Evolutionary conservation across 2,888 invertebrate species (phyloP).

Genomic region (Nymphalis polychloros): DNA sequence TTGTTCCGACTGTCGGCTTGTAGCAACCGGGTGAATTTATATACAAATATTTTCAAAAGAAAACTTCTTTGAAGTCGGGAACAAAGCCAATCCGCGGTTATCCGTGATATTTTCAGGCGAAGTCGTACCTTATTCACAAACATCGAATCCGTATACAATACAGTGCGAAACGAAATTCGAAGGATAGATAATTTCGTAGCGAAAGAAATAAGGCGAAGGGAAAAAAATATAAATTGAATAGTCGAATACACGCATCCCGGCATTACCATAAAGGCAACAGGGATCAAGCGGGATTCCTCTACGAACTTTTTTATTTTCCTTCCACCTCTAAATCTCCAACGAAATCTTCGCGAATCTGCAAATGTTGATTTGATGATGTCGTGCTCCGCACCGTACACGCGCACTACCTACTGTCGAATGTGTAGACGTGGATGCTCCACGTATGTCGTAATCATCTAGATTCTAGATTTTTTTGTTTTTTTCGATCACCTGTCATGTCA

Average conservation of each 20-base stretch:
- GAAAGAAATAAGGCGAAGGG: constrained; percentile 79
- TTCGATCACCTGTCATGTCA: constrained; percentile 8
- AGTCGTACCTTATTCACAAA: constrained; percentile 80
- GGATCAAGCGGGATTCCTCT: constrained; percentile 80
- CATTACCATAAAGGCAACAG: constrained; percentile 81
- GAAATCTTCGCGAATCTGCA: constrained; percentile 82
- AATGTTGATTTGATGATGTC: constrained; percentile 82
- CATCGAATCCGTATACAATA: constrained; percentile 79
- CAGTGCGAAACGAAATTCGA: constrained; percentile 82
- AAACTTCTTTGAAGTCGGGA: constrained; percentile 80
- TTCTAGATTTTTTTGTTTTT: constrained; percentile 17
- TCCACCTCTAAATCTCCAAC: constrained; percentile 81
- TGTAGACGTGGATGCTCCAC: constrained; percentile 37
- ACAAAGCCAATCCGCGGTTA: constrained; percentile 80
- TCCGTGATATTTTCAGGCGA: constrained; percentile 76
- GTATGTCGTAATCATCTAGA: constrained; percentile 16
- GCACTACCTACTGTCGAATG: constrained; percentile 22
- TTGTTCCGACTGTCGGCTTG: constrained; percentile 47
- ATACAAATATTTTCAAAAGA: constrained; percentile 71
- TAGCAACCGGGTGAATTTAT: constrained; percentile 59
- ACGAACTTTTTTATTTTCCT: constrained; percentile 82
- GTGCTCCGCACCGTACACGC: constrained; percentile 32
- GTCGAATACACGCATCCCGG: constrained; percentile 81
- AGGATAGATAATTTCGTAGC: constrained; percentile 79
- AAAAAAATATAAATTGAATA: constrained; percentile 82